Percentiles rank a stretch among this genome's conserved stretches.
Conservation (phyloP, 2,113 vertebrate species). For the Aythya baeri region DNA sequence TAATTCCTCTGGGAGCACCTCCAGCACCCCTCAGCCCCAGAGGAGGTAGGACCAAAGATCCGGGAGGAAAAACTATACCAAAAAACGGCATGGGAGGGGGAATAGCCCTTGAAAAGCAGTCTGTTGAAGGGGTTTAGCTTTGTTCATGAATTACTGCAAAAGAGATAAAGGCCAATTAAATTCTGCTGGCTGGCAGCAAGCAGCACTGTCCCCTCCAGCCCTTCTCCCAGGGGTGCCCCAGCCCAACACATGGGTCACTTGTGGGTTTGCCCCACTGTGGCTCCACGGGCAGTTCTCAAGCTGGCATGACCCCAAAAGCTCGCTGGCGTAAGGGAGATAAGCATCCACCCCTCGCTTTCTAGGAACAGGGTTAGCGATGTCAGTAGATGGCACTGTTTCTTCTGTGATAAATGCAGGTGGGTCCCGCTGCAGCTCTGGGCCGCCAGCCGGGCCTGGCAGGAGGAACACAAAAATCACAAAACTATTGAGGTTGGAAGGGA, state of each 20-base stretch:
- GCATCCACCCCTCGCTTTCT: background rate
- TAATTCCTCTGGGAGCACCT: background rate
- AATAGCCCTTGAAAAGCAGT: background rate
- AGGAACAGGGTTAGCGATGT: background rate
- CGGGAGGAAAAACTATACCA: background rate
- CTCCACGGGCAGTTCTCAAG: rapidly evolving
- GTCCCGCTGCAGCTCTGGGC: background rate
- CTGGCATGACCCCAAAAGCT: background rate
- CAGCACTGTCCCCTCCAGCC: background rate
- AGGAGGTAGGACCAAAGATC: background rate
- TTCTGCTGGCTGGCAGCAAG: background rate
- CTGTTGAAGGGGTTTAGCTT: background rate
- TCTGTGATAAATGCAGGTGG: background rate
- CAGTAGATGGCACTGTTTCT: constrained; percentile 70
- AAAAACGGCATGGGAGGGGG: background rate
- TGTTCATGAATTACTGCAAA: background rate
- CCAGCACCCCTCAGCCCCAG: background rate
- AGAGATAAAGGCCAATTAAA: background rate
- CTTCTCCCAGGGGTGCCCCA: background rate
- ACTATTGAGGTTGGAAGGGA: too few species aligned
- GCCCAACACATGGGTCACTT: rapidly evolving
- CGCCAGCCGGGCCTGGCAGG: background rate
- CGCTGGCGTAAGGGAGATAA: background rate
- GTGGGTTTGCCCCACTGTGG: background rate
- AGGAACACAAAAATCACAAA: background rate